phyloP scores from a whole-genome alignment of 2,888 invertebrate species.

The Machimus rusticus region DNA sequence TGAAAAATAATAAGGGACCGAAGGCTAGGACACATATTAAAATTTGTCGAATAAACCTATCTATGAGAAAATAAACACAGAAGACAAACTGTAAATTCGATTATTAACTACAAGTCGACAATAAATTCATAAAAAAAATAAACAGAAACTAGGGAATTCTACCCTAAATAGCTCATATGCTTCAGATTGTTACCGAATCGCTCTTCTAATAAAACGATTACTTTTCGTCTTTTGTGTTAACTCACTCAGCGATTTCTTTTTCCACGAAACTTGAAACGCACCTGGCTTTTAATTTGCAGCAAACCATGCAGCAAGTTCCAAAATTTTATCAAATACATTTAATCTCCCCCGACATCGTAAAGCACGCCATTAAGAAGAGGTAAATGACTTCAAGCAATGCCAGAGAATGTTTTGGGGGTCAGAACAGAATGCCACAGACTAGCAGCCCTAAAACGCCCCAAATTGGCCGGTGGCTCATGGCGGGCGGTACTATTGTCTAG shows the following conservation, averaged over 20 bases:
- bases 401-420: background rate
- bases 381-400: background rate
- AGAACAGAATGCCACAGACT: background rate
- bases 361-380: background rate
- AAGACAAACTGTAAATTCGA: background rate
- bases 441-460: background rate
- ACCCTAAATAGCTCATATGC: background rate
- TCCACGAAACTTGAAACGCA: background rate
- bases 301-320: background rate
- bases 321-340: background rate
- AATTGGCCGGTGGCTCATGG: background rate
- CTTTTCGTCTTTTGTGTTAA: background rate
- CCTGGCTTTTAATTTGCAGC: background rate
- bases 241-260: background rate
- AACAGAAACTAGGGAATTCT: too few relatives aligned
- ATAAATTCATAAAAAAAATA: too few relatives aligned
- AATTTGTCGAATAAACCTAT: too few relatives aligned
- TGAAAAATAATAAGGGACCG: too few relatives aligned
- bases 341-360: background rate
- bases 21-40: too few relatives aligned
- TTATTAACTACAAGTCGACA: background rate
- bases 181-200: background rate
- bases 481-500: background rate
- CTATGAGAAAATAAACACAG: too few relatives aligned
- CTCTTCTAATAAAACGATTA: background rate